Evolutionary conservation across 92 coral and sea anemone species (phyloP).

Genomic region (Hydrozoanthus gracilis): DNA sequence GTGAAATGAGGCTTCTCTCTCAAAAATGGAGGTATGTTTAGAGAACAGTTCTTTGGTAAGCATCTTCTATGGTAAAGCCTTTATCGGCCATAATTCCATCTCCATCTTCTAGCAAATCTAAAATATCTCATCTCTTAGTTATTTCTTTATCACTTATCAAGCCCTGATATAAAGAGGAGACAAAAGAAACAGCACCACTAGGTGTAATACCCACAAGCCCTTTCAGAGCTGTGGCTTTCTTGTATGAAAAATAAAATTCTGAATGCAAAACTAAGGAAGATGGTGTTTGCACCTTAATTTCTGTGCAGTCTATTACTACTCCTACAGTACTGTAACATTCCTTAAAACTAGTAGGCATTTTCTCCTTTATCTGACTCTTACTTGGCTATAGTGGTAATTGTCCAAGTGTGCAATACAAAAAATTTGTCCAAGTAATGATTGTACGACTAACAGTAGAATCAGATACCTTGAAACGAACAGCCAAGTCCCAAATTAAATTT

Average conservation of each 20-base stretch:
- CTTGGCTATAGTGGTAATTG: constrained; percentile 1
- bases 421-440: constrained; percentile 8
- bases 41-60: constrained; percentile 6
- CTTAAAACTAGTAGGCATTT: constrained; percentile 12
- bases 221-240: constrained; percentile 1
- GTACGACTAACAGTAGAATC: constrained; percentile 30
- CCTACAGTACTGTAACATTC: constrained; percentile 3
- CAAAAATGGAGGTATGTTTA: constrained; percentile 24
- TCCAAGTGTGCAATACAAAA: background rate
- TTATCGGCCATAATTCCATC: constrained; percentile 22
- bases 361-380: background rate
- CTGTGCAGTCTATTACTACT: constrained; percentile 20
- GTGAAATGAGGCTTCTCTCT: constrained; percentile 11
- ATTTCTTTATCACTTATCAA: constrained; percentile 9
- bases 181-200: constrained; percentile 18
- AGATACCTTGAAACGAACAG: constrained; percentile 20
- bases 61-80: constrained; percentile 19
- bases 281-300: constrained; percentile 19
- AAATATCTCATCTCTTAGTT: background rate
- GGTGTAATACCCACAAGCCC: constrained; percentile 9
- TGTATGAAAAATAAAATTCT: background rate
- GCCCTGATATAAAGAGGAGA: background rate
- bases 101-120: constrained; percentile 17
- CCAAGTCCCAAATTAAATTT: background rate
- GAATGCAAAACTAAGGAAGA: constrained; percentile 10